These are phyloP conservation scores for Amphiprion clarkii DNA, from an alignment of 2,797 vertebrate genomes.

Conservation along the genomic window DNA sequence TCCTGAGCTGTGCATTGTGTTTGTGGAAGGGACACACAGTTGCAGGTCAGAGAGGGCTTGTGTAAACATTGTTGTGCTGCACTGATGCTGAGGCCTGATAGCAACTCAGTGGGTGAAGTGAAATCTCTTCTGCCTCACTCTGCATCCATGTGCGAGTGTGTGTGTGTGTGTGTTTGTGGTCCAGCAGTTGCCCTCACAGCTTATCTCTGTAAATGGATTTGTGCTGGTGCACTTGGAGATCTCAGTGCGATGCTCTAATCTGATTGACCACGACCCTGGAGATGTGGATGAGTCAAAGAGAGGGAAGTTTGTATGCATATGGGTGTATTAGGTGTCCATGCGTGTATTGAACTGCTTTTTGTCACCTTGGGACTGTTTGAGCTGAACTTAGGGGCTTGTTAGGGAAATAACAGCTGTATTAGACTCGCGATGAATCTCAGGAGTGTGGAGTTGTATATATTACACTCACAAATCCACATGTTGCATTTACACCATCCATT, in stretches of 20 bases:
- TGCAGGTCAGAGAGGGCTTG: slow-evolving; percentile 40
- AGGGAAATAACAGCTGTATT: slow-evolving; percentile 27
- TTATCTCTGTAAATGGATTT: slow-evolving; percentile 81
- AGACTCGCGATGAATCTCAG: slow-evolving; percentile 15
- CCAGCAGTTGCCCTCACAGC: slow-evolving; percentile 42
- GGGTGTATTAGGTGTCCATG: slow-evolving; percentile 12
- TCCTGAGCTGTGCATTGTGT: slow-evolving; percentile 11
- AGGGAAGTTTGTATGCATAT: slow-evolving; percentile 18
- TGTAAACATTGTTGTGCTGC: slow-evolving; percentile 39
- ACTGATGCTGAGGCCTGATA: slow-evolving; percentile 44
- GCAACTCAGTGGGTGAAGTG: slow-evolving; percentile 21
- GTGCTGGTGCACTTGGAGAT: slow-evolving; percentile 66
- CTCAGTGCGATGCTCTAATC: slow-evolving; percentile 73
- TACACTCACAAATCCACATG: slow-evolving; percentile 10
- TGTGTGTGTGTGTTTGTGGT: slow-evolving; percentile 12
- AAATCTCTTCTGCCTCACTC: slow-evolving; percentile 35
- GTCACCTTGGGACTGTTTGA: slow-evolving; percentile 35
- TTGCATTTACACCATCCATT: slow-evolving; percentile 9
- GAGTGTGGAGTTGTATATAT: slow-evolving; percentile 18
- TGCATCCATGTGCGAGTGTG: slow-evolving; percentile 11
- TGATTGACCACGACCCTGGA: slow-evolving; percentile 67
- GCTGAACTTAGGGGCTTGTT: slow-evolving; percentile 16
- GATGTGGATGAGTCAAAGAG: slow-evolving; percentile 37
- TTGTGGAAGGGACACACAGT: slow-evolving; percentile 35
- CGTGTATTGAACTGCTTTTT: slow-evolving; percentile 31